Conservation (phyloP, 2,888 invertebrate species). For the Leptopilina syphax region DNA sequence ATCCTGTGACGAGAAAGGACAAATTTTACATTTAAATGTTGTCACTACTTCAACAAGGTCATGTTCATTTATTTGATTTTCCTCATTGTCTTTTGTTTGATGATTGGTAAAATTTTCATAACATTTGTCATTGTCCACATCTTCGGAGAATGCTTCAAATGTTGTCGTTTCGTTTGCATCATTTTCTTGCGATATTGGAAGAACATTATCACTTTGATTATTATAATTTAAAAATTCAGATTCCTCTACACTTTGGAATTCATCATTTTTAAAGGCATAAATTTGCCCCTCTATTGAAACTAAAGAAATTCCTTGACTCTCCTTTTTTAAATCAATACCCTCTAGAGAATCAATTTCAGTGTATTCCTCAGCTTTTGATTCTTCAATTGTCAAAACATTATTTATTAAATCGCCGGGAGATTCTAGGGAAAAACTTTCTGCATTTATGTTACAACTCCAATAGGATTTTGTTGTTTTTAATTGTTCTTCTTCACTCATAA, state of each 20-base stretch:
- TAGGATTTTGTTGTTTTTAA: not conserved
- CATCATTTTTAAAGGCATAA: not conserved
- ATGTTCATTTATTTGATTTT: not conserved
- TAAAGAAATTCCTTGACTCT: not conserved
- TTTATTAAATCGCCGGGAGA: not conserved
- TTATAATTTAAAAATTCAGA: not conserved
- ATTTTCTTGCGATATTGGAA: not conserved
- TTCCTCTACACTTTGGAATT: not conserved
- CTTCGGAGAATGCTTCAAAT: not conserved
- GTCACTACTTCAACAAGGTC: slow-evolving; percentile 9
- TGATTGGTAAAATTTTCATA: not conserved
- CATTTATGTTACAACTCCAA: not conserved
- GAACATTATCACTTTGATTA: not conserved
- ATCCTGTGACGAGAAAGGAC: not conserved
- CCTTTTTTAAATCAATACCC: not conserved
- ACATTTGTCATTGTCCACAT: not conserved
- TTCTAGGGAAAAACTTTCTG: not conserved
- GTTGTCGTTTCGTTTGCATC: not conserved
- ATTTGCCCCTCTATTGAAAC: slow-evolving; percentile 8
- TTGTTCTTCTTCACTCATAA: slow-evolving; percentile 26
- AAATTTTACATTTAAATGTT: slow-evolving; percentile 20
- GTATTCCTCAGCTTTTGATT: not conserved
- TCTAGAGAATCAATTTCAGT: not conserved
- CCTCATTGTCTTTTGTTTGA: not conserved
- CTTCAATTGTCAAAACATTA: slow-evolving; percentile 5